These are phyloP conservation scores for Nibea coibor DNA, from an alignment of 2,113 vertebrate species.

Conservation along the genomic window DNA sequence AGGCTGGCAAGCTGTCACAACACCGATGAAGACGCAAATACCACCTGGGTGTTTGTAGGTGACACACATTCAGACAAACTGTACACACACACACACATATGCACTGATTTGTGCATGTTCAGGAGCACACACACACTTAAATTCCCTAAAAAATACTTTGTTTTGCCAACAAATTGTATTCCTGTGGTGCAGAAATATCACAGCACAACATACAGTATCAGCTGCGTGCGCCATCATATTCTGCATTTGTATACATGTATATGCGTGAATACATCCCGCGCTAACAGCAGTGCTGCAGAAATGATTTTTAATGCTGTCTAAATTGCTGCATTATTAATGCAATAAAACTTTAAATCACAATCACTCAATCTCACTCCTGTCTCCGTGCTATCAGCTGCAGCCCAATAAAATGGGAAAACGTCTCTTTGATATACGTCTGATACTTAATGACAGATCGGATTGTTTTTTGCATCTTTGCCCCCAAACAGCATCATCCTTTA, in stretches of 20 bases:
- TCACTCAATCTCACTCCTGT: not conserved
- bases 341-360: not conserved
- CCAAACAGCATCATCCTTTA: not conserved
- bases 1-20: constrained; percentile 78
- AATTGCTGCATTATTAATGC: not conserved
- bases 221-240: not conserved
- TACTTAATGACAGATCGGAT: not conserved
- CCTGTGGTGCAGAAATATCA: not conserved
- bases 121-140: not conserved
- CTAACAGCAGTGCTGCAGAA: not conserved
- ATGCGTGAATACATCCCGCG: not conserved
- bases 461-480: not conserved
- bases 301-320: not conserved
- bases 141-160: constrained; percentile 11
- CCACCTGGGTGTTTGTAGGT: constrained; percentile 72
- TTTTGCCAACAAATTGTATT: constrained; percentile 33
- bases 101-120: constrained; percentile 5
- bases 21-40: constrained; percentile 71
- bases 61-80: constrained; percentile 40
- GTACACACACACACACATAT: constrained; percentile 14
- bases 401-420: not conserved
- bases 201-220: not conserved
- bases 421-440: not conserved
- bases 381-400: not conserved
- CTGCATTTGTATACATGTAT: not conserved